These are phyloP conservation scores for Anas georgica DNA, from an alignment of 2,797 vertebrate genomes.

Conservation along the genomic window DNA sequence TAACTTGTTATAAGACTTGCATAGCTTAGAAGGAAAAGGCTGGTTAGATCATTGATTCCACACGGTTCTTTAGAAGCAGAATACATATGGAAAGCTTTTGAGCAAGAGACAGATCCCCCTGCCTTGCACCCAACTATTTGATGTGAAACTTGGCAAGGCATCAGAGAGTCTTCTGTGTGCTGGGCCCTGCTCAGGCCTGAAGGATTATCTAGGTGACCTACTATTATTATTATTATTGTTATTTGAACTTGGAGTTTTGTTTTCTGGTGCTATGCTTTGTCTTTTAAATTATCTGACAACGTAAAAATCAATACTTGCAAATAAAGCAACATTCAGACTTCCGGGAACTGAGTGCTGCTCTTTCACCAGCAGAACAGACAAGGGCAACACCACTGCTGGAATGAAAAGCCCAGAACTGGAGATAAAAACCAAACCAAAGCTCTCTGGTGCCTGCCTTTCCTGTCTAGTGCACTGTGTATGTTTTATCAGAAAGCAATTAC, in stretches of 20 bases:
- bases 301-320: background rate
- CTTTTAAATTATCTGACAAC: background rate
- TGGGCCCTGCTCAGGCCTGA: background rate
- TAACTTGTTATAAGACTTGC: background rate
- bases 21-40: background rate
- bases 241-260: background rate
- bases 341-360: background rate
- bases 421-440: background rate
- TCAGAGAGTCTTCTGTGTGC: background rate
- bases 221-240: too few relatives aligned
- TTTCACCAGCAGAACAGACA: background rate
- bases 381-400: background rate
- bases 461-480: background rate
- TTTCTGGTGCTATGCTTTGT: background rate
- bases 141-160: background rate
- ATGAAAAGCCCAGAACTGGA: background rate
- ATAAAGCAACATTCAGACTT: background rate
- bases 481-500: slow-evolving; percentile 30
- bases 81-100: background rate
- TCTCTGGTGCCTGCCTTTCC: slow-evolving; percentile 14
- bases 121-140: background rate
- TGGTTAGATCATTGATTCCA: background rate
- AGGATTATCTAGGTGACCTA: background rate
- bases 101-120: background rate
- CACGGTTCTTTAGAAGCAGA: background rate